phyloP scores from a whole-genome alignment of 2,797 vertebrate genomes.

The Danio choprae region DNA sequence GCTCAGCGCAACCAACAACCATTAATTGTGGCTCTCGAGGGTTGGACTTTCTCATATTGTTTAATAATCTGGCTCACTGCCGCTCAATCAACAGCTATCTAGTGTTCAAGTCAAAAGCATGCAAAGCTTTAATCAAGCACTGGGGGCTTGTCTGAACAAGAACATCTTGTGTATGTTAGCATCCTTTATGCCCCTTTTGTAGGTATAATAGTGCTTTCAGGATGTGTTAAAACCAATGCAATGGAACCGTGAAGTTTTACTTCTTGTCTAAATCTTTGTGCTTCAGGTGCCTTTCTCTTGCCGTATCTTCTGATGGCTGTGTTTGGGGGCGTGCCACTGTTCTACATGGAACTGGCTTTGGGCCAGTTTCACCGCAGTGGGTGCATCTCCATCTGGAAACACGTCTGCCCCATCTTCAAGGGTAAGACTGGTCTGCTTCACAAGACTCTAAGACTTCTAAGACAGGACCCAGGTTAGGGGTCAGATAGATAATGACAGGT shows the following conservation, averaged over 20 bases:
- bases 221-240: background rate
- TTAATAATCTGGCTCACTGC: conserved; percentile 82
- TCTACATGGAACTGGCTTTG: conserved; percentile 98
- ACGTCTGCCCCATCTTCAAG: conserved; percentile 99
- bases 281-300: conserved; percentile 92
- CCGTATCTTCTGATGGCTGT: conserved; percentile 97
- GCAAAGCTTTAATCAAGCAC: conserved; percentile 56
- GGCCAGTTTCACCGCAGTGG: conserved; percentile 97
- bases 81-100: conserved; percentile 83
- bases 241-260: background rate
- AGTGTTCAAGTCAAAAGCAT: conserved; percentile 68
- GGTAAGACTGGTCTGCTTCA: conserved; percentile 76
- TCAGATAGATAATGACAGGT: background rate
- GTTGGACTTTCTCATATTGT: conserved; percentile 69
- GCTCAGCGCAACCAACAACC: conserved; percentile 76
- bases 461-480: background rate
- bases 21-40: conserved; percentile 82
- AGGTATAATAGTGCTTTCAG: conserved; percentile 20
- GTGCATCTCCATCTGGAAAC: conserved; percentile 96
- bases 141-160: conserved; percentile 46
- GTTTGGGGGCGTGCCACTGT: conserved; percentile 96
- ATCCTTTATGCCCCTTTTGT: conserved; percentile 22
- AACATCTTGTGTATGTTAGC: conserved; percentile 21
- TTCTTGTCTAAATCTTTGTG: conserved; percentile 9
- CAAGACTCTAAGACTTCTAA: conserved; percentile 13